Evolutionary conservation across 2,113 vertebrate species (phyloP).

Genomic region (Passerina amoena): DNA sequence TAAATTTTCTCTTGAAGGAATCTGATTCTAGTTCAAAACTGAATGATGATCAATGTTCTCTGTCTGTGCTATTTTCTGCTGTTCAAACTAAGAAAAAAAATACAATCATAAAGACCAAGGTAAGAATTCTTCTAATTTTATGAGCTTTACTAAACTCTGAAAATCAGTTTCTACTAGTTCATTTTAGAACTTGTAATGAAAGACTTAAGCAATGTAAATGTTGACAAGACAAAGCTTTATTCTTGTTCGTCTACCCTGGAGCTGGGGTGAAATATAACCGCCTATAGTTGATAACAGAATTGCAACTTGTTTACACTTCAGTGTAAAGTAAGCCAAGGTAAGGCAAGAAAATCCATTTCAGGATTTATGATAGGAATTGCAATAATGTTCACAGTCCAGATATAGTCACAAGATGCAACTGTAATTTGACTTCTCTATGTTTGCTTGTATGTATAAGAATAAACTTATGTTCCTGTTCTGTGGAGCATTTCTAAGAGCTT

Average conservation of each 20-base stretch:
- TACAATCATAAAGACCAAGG: slow-evolving; percentile 54
- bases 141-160: background rate
- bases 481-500: background rate
- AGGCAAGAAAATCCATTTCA: background rate
- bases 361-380: background rate
- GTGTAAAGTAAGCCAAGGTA: background rate
- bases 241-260: background rate
- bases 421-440: background rate
- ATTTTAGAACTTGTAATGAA: background rate
- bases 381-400: background rate
- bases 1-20: slow-evolving; percentile 55
- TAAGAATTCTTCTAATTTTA: slow-evolving; percentile 41
- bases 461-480: background rate
- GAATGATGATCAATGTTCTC: background rate
- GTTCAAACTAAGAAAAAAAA: slow-evolving; percentile 12
- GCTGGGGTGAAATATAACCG: background rate
- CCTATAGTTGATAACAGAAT: background rate
- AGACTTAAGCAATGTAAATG: background rate
- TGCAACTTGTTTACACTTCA: background rate
- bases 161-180: background rate
- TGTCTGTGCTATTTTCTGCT: background rate
- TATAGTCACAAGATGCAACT: background rate
- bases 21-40: slow-evolving; percentile 26
- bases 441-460: background rate
- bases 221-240: background rate